A percentile compares a stretch with the other conserved stretches of the same genome.
These are phyloP conservation scores for Psix sp. DNA, from an alignment of 1,140 invertebrate genomes.

Conservation along the genomic window DNA sequence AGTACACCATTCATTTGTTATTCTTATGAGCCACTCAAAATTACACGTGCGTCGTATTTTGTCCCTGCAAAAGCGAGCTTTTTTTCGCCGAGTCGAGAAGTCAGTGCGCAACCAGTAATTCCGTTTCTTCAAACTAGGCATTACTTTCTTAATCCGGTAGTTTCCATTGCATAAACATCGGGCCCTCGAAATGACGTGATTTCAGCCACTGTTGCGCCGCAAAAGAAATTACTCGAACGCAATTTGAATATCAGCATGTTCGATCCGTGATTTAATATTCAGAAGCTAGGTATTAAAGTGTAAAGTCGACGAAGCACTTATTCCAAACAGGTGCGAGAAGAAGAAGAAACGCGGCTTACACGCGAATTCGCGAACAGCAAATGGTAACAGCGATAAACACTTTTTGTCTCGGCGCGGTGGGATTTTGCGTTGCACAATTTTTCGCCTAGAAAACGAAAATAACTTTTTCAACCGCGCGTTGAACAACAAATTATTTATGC, in stretches of 20 bases:
- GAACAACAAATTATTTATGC: conserved; percentile 46
- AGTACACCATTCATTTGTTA: conserved; percentile 8
- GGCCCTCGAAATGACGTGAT: no score
- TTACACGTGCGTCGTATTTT: conserved; percentile 47
- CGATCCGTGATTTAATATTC: no score
- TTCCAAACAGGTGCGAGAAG: no score
- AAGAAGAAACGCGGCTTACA: no score
- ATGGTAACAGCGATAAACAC: no score
- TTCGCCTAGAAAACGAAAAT: conserved; percentile 35
- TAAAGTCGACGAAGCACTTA: no score
- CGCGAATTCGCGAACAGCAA: no score
- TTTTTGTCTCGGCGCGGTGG: not conserved
- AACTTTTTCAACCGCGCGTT: conserved; percentile 25
- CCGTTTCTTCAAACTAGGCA: conserved; percentile 50
- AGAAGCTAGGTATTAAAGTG: no score
- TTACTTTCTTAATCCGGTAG: conserved; percentile 45
- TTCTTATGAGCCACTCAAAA: conserved; percentile 39
- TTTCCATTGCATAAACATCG: conserved; percentile 39
- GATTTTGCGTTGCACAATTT: conserved; percentile 25
- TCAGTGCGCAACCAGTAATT: conserved; percentile 46
- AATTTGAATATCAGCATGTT: no score
- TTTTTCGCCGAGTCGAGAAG: conserved; percentile 37
- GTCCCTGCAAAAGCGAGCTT: not conserved
- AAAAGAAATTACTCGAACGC: no score
- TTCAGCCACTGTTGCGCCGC: no score